These are phyloP conservation scores for Danio kyathit DNA, from an alignment of 2,797 vertebrate species.

Conservation along the genomic window DNA sequence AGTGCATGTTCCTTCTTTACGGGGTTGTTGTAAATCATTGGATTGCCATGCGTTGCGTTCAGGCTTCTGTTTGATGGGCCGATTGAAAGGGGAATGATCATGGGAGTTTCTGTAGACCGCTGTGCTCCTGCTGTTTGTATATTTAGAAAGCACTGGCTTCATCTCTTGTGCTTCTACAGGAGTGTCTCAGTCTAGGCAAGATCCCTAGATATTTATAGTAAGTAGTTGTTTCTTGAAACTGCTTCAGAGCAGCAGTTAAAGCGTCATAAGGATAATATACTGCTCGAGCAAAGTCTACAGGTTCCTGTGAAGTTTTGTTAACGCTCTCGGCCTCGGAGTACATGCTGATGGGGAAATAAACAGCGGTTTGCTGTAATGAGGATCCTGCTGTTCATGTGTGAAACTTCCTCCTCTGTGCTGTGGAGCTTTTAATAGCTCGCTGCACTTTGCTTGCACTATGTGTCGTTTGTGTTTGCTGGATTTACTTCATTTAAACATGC, in stretches of 20 bases:
- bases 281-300: slow-evolving; percentile 33
- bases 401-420: slow-evolving; percentile 68
- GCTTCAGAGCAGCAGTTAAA: slow-evolving; percentile 15
- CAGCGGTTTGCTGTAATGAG: slow-evolving; percentile 70
- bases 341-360: slow-evolving; percentile 45
- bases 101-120: slow-evolving; percentile 10
- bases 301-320: slow-evolving; percentile 36
- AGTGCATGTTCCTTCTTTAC: slow-evolving; percentile 28
- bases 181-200: slow-evolving; percentile 15
- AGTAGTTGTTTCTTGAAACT: slow-evolving; percentile 39
- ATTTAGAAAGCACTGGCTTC: slow-evolving; percentile 27
- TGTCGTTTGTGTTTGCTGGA: slow-evolving; percentile 37
- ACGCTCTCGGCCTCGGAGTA: slow-evolving; percentile 32
- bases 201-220: slow-evolving; percentile 38
- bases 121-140: slow-evolving; percentile 22
- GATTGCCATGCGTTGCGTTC: not conserved
- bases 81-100: not conserved
- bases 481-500: slow-evolving; percentile 32
- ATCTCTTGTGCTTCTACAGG: slow-evolving; percentile 11
- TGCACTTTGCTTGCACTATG: slow-evolving; percentile 35
- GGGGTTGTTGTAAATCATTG: slow-evolving; percentile 33
- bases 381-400: slow-evolving; percentile 74
- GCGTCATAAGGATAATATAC: slow-evolving; percentile 36
- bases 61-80: not conserved
- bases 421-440: slow-evolving; percentile 69